Percentiles rank a stretch among this genome's conserved stretches.
Conservation (phyloP, 2,113 vertebrate species). For the Fukomys damarensis region DNA sequence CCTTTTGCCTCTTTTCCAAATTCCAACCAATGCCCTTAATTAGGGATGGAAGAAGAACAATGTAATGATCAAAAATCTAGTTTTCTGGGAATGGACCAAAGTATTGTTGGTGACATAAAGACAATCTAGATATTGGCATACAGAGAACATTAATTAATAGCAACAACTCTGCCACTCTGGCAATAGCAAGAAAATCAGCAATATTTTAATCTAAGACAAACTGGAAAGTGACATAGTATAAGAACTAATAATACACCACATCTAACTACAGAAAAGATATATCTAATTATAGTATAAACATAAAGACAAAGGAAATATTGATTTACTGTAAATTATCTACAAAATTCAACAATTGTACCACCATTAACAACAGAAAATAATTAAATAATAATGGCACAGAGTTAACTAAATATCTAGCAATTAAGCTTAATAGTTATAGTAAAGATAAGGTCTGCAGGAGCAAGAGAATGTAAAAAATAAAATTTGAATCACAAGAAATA, state of each 20-base stretch:
- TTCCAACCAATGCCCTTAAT: not conserved
- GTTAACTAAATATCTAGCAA: not conserved
- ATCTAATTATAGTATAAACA: not conserved
- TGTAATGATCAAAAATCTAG: not conserved
- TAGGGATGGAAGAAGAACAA: not conserved
- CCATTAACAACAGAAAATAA: not conserved
- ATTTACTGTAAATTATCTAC: not conserved
- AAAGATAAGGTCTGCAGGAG: not conserved
- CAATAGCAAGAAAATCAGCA: not conserved
- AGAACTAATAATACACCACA: no score
- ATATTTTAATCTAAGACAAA: not conserved
- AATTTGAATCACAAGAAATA: not conserved
- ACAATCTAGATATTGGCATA: not conserved
- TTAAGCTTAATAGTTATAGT: not conserved
- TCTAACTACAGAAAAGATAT: not conserved
- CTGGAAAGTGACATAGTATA: not conserved
- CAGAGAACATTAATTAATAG: not conserved
- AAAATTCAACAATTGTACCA: not conserved
- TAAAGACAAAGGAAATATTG: not conserved
- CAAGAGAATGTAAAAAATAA: not conserved
- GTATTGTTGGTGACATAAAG: not conserved
- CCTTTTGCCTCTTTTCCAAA: not conserved
- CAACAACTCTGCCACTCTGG: not conserved
- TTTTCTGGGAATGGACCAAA: not conserved
- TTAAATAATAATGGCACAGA: not conserved